These are phyloP conservation scores for Orientallactaga sibirica DNA, from an alignment of 2,797 vertebrate species.

Conservation along the genomic window DNA sequence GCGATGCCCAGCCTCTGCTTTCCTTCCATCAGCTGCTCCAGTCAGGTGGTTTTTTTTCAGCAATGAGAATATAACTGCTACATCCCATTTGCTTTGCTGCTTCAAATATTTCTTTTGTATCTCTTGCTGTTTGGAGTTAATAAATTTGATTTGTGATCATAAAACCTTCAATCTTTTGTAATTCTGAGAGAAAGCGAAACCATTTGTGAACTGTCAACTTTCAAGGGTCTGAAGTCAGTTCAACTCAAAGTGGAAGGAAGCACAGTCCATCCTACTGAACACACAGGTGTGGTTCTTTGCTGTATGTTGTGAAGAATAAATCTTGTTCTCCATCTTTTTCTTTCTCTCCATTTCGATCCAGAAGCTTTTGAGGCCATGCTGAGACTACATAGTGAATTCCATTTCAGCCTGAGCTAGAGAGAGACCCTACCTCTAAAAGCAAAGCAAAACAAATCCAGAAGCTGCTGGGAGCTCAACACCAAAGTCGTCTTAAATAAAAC, in stretches of 20 bases:
- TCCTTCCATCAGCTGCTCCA: too few species aligned
- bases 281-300: slow-evolving; percentile 52
- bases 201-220: slow-evolving; percentile 40
- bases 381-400: too few species aligned
- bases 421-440: too few species aligned
- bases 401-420: too few species aligned
- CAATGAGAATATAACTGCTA: neutral
- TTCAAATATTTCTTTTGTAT: slow-evolving; percentile 25
- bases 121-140: neutral
- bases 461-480: too few species aligned
- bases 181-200: neutral
- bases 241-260: slow-evolving; percentile 29
- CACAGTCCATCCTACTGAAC: slow-evolving; percentile 12
- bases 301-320: neutral
- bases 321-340: slow-evolving; percentile 22
- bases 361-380: too few species aligned
- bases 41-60: too few species aligned
- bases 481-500: too few species aligned
- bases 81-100: neutral
- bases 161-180: neutral
- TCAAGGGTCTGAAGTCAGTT: slow-evolving; percentile 39
- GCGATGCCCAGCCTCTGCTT: too few species aligned
- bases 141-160: neutral
- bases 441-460: too few species aligned
- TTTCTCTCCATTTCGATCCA: neutral